Evolutionary conservation across 2,113 vertebrate genomes (phyloP).

Genomic region (Numida meleagris): DNA sequence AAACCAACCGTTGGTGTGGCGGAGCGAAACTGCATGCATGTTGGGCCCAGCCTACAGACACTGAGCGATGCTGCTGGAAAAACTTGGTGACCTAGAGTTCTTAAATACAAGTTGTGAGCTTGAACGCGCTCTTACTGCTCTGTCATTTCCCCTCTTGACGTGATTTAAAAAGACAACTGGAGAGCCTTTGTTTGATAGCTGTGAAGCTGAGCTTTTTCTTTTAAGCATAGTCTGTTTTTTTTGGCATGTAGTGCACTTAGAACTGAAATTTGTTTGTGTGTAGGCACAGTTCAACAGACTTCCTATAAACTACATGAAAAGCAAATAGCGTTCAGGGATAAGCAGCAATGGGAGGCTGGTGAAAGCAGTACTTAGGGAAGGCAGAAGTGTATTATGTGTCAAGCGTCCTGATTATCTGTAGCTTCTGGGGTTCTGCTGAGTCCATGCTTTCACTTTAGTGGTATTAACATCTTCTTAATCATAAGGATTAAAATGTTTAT

Average conservation of each 20-base stretch:
- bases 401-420: not conserved
- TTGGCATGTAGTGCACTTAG: not conserved
- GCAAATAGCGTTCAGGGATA: not conserved
- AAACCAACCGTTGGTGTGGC: not conserved
- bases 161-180: not conserved
- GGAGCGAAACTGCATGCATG: not conserved
- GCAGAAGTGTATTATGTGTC: not conserved
- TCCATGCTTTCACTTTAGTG: not conserved
- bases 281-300: not conserved
- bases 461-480: conserved; percentile 4
- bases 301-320: not conserved
- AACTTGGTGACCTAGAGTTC: not conserved
- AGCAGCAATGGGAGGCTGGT: not conserved
- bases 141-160: not conserved
- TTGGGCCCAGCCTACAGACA: not conserved
- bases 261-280: not conserved
- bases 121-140: not conserved
- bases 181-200: not conserved
- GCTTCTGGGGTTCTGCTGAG: not conserved
- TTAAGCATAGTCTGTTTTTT: not conserved
- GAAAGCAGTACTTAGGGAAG: not conserved
- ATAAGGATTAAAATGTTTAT: not conserved
- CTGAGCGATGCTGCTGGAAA: not conserved
- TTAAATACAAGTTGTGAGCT: not conserved
- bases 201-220: not conserved